These are phyloP conservation scores for Vombatus ursinus DNA, from an alignment of 2,113 vertebrate species.

Conservation along the genomic window DNA sequence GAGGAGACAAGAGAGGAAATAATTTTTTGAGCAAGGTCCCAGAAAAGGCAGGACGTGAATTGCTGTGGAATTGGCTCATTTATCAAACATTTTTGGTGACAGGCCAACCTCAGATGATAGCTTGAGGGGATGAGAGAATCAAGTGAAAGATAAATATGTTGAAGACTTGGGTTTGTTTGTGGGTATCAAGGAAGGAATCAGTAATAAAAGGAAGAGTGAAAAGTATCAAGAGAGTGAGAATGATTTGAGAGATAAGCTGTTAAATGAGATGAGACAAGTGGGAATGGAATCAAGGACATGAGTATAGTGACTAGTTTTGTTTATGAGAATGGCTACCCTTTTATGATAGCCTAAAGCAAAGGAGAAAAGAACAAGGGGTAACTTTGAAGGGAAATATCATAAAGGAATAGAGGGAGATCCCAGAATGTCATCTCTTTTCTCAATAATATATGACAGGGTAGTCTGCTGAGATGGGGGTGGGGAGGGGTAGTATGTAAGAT, in stretches of 20 bases:
- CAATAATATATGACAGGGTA: not conserved
- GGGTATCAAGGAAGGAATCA: not conserved
- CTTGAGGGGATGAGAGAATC: not conserved
- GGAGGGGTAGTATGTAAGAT: not conserved
- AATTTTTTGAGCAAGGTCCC: not conserved
- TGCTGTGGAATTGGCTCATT: not conserved
- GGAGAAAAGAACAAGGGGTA: not conserved
- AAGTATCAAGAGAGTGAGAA: not conserved
- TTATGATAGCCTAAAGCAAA: not conserved
- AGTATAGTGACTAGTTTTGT: not conserved
- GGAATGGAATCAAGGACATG: not conserved
- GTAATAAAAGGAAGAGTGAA: not conserved
- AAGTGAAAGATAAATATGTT: not conserved
- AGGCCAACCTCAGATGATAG: not conserved
- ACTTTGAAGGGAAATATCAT: not conserved
- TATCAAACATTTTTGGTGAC: not conserved
- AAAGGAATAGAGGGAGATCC: not conserved
- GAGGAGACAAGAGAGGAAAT: not conserved
- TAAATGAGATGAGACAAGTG: not conserved
- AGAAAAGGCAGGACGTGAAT: not conserved
- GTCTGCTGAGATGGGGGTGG: not conserved
- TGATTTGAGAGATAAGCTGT: not conserved
- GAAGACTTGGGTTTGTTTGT: not conserved
- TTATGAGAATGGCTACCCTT: not conserved
- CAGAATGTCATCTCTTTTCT: not conserved